Percentiles rank a stretch among this genome's conserved stretches.
Conservation (phyloP, 2,888 invertebrate genomes). For the Epirrhoe tristata region DNA sequence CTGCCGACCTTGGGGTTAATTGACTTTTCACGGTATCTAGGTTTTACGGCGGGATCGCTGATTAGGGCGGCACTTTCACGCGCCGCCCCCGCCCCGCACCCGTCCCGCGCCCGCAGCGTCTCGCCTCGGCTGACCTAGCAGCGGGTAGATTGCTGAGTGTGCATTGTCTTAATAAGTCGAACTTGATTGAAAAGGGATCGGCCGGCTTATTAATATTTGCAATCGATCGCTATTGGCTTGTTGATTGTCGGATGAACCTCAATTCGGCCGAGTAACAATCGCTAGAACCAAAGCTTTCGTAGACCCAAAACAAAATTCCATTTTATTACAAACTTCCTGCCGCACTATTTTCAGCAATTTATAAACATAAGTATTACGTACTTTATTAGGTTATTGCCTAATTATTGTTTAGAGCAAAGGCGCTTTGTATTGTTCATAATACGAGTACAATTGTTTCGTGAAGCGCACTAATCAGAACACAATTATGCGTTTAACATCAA, state of each 20-base stretch:
- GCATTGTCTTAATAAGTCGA: constrained; percentile 15
- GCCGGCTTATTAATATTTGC: neutral
- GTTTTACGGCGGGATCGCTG: constrained; percentile 48
- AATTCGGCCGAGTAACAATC: no score
- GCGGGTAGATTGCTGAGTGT: constrained; percentile 17
- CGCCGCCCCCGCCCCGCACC: constrained; percentile 23
- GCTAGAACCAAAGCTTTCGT: neutral
- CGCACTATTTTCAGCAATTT: neutral
- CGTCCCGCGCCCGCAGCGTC: constrained; percentile 10
- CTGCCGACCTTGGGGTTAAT: constrained; percentile 46
- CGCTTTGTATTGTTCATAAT: neutral
- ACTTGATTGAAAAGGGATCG: constrained; percentile 10
- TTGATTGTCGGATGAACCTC: no score
- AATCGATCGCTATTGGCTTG: neutral
- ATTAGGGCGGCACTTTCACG: constrained; percentile 50
- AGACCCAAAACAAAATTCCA: neutral
- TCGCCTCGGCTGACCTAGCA: constrained; percentile 15
- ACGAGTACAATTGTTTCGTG: neutral
- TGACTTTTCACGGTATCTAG: constrained; percentile 50
- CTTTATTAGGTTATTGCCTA: no score
- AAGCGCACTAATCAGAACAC: constrained; percentile 3
- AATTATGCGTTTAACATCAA: constrained; percentile 2
- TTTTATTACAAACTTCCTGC: neutral
- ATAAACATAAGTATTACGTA: no score
- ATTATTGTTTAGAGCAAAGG: neutral